Base-by-base conservation (phyloP, 2,113 vertebrate genomes). In the Talpa occidentalis region DNA sequence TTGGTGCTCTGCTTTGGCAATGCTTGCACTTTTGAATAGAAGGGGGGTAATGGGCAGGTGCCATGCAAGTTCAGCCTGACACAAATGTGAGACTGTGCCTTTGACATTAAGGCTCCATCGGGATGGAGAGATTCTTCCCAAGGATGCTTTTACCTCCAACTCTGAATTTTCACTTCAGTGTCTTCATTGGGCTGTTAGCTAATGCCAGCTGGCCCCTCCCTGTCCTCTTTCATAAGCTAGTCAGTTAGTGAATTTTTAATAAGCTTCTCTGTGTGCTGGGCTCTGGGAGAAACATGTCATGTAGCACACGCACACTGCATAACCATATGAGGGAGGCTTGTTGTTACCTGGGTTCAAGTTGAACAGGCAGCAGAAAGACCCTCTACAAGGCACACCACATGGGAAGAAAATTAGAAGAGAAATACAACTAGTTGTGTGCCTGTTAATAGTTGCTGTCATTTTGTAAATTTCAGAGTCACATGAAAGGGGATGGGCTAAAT, bases 11-110 rank as follows among this genome's bases (percentile, higher is more conserved):
- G 21, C 52, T 83, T 87, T 64, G 35, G 52, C 49, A 86, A 66
- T 35, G 26, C 32, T 21, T 90, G n/a, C 89, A 40, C 21, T 67
- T 91, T 91, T 89, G 69, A 22, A 28, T 84, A 73, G 77, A 94
- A 56, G 49, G 67, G 64, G 62, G 30, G n/a, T 62, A 59, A 2
- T 11, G 16, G 60, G 16, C 24, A 56, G 47, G 26, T 59, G 37
- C 17, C 4, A 0, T 2, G 28, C 21, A 35, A 59, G n/a, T 59
- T 49, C 28, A 59, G 16, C 59, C 56, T 15, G 32, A 60, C 59
- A 37, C 3, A 37, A 4, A 28, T 7, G 8, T 37, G 60, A 56
- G 10, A 10, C 4, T 77, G 60, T 56, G 35, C 78, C 64, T 90
- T 88, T 87, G 24, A 66, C 37, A 54, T 47, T 0, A 42, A 47